Evolutionary conservation across 2,113 vertebrate species (phyloP).

Genomic region (Rhabdornis inornatus): DNA sequence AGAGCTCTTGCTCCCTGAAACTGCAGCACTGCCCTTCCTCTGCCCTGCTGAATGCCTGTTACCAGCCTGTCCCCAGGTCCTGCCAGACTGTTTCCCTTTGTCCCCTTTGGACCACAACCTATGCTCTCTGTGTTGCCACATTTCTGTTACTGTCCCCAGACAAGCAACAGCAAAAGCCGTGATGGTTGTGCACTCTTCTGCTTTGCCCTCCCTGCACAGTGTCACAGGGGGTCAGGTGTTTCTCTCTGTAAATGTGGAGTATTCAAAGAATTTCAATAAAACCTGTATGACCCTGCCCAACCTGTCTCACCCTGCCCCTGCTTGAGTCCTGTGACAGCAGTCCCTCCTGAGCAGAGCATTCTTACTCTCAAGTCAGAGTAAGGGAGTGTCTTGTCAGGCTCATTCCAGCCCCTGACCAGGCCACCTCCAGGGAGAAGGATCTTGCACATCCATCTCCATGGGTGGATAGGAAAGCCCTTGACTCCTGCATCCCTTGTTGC

Average conservation of each 20-base stretch:
- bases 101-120: background rate
- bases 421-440: background rate
- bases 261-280: background rate
- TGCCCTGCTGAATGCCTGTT: background rate
- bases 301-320: background rate
- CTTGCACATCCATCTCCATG: background rate
- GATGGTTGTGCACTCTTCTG: background rate
- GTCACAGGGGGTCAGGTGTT: background rate
- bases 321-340: fast-evolving
- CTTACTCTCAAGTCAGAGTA: background rate
- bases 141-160: background rate
- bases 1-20: background rate
- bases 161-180: background rate
- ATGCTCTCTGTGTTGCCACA: background rate
- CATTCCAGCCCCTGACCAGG: background rate
- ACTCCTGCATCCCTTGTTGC: background rate
- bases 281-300: background rate
- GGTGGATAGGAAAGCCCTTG: background rate
- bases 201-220: background rate
- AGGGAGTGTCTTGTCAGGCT: background rate
- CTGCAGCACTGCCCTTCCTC: background rate
- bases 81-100: fast-evolving
- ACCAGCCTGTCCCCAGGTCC: background rate
- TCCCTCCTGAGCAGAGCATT: background rate
- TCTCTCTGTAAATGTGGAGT: background rate